A percentile compares a stretch with the other conserved stretches of the same genome.
phyloP scores from a whole-genome alignment of 2,888 invertebrate species.

The Metallyticus violacea region DNA sequence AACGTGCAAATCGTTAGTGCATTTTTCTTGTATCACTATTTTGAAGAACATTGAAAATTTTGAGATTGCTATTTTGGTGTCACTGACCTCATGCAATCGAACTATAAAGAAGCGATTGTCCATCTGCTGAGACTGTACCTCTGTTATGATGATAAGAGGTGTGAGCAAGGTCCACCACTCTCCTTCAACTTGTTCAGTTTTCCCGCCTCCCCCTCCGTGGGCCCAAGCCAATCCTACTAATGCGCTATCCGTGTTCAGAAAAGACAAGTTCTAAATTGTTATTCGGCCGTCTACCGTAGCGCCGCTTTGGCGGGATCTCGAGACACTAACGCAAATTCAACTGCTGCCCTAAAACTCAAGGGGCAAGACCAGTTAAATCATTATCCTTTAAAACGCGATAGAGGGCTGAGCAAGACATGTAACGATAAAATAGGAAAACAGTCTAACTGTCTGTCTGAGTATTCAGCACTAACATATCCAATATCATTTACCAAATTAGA shows the following conservation, averaged over 20 bases:
- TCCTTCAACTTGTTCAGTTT: not conserved
- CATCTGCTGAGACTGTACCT: not conserved
- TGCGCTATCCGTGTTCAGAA: conserved; percentile 23
- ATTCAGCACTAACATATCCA: too few species aligned
- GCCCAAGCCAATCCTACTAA: conserved; percentile 24
- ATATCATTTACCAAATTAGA: too few species aligned
- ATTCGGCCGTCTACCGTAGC: conserved; percentile 11
- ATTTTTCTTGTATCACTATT: too few species aligned
- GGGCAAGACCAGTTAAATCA: not conserved
- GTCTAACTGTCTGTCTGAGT: not conserved
- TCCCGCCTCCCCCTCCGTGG: conserved; percentile 9
- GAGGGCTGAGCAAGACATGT: not conserved
- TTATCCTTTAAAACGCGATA: not conserved
- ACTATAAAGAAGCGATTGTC: too few species aligned
- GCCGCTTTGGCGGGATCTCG: conserved; percentile 10
- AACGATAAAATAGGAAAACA: not conserved
- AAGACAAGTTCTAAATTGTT: conserved; percentile 19
- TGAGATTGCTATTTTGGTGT: too few species aligned
- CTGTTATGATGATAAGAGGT: conserved; percentile 5
- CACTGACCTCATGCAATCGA: too few species aligned
- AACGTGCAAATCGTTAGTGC: too few species aligned
- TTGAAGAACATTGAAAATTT: too few species aligned
- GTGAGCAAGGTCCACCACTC: not conserved
- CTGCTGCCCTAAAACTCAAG: conserved; percentile 5
- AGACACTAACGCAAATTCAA: not conserved